These are phyloP conservation scores for Eospalax fontanierii DNA, from an alignment of 2,797 vertebrate species.

Conservation along the genomic window DNA sequence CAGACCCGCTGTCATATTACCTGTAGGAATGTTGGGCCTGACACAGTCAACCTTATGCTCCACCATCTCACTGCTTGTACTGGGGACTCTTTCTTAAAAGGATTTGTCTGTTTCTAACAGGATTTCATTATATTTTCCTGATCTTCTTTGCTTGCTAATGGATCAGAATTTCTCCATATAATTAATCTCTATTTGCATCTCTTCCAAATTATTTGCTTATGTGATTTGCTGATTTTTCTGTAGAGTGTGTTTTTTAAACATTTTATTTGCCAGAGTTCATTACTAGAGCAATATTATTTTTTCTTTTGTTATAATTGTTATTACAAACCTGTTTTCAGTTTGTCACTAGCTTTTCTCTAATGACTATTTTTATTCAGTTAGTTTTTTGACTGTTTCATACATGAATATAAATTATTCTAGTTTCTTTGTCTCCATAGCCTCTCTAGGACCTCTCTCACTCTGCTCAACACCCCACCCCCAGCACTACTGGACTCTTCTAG, in stretches of 20 bases:
- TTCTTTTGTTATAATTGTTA: not conserved
- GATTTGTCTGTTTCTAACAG: not conserved
- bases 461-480: no score
- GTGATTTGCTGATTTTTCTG: conserved; percentile 1
- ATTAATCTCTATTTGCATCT: not conserved
- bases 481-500: no score
- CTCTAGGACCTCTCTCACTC: no score
- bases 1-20: not conserved
- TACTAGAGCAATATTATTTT: not conserved
- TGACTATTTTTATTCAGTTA: conserved; percentile 8
- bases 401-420: no score
- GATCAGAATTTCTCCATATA: not conserved
- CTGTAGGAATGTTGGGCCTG: not conserved
- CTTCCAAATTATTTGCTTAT: not conserved
- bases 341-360: not conserved
- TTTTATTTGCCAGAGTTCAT: not conserved
- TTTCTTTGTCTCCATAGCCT: no score
- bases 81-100: not conserved
- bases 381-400: not conserved
- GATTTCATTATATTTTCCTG: not conserved
- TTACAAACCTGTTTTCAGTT: not conserved
- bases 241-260: not conserved
- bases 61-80: not conserved
- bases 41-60: not conserved
- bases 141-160: not conserved